Conservation (phyloP, 2,797 vertebrate genomes). For the Peromyscus aztecus region DNA sequence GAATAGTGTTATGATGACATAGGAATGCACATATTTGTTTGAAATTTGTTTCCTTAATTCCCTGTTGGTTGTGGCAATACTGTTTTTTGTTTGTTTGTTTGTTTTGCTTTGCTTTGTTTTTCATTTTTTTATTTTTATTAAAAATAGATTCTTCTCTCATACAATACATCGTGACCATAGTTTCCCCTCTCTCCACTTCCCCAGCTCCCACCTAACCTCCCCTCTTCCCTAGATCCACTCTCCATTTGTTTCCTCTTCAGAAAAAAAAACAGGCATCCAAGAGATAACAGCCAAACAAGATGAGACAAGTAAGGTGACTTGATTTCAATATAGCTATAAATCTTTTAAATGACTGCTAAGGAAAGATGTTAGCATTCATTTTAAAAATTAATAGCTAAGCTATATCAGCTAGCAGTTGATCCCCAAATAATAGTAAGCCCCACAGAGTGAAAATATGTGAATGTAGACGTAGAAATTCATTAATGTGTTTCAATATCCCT, state of each 20-base stretch:
- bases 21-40: neutral
- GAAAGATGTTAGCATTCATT: neutral
- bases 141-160: neutral
- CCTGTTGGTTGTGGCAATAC: neutral
- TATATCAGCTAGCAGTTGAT: neutral
- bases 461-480: neutral
- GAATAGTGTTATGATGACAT: neutral
- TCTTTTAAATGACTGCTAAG: neutral
- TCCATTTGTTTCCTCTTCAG: neutral
- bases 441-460: neutral
- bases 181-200: too few relatives aligned
- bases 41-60: neutral
- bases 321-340: neutral
- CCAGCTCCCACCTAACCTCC: neutral
- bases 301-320: neutral
- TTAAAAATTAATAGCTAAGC: neutral
- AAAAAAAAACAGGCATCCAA: neutral
- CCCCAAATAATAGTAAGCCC: neutral
- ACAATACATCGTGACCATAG: too few relatives aligned
- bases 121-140: neutral
- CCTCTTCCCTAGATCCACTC: neutral
- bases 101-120: neutral
- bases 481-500: neutral
- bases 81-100: neutral
- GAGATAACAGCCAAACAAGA: neutral